These are phyloP conservation scores for Channa striata DNA, from an alignment of 2,797 vertebrate genomes.

Conservation along the genomic window DNA sequence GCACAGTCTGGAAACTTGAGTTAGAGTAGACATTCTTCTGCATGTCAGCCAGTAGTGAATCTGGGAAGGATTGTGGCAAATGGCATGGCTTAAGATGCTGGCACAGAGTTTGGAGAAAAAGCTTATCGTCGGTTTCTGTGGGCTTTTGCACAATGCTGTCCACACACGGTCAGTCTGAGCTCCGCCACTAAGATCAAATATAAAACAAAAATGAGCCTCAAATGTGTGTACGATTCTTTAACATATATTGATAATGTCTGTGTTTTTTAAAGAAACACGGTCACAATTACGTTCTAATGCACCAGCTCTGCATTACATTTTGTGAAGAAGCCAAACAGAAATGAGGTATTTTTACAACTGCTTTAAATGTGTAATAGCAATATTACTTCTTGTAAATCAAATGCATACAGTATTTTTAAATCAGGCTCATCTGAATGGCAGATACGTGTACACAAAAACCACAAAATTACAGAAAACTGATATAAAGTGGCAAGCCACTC, in stretches of 20 bases:
- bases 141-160: slow-evolving; percentile 45
- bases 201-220: slow-evolving; percentile 25
- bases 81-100: slow-evolving; percentile 64
- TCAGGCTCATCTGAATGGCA: background rate
- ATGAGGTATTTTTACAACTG: too few species aligned
- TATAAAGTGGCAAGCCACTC: slow-evolving; percentile 20
- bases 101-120: slow-evolving; percentile 54
- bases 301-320: background rate
- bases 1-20: slow-evolving; percentile 40
- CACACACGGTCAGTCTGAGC: slow-evolving; percentile 46
- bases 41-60: slow-evolving; percentile 54
- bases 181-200: slow-evolving; percentile 43
- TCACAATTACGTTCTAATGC: background rate
- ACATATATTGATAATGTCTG: background rate
- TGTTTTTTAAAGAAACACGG: background rate
- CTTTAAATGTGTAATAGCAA: background rate
- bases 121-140: slow-evolving; percentile 49
- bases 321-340: too few species aligned
- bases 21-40: slow-evolving; percentile 45
- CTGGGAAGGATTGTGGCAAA: slow-evolving; percentile 63
- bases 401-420: background rate
- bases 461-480: background rate
- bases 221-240: slow-evolving; percentile 24
- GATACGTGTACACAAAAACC: background rate
- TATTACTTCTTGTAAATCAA: background rate